Base-by-base conservation (phyloP, 2,113 vertebrate species). In the cattle (Bos taurus) region DNA sequence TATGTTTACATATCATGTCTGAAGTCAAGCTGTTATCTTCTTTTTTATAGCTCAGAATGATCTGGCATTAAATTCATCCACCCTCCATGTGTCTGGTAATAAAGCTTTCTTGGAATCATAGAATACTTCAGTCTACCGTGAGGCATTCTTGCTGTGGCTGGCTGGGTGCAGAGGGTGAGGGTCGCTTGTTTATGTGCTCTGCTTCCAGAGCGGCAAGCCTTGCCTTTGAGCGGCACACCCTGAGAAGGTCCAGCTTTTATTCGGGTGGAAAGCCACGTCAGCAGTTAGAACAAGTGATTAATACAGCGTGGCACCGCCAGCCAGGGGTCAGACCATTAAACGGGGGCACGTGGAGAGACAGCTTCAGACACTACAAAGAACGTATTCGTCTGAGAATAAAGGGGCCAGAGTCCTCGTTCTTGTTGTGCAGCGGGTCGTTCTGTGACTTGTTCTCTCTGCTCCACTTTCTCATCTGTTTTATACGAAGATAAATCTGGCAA, bases 1-100 rank as follows among this genome's bases (percentile, higher is more conserved):
- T 50, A 54, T 88, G 89, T 91, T 96, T 84, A 28, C 52, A 46
- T n/a, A 23, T 50, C 91, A 85, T 21, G 9, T 59, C 48, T 25
- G 17, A 93, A 96, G 82, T 87, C 77, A 93, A 94, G 95, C 93
- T 94, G 67, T 86, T 95, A 91, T 77, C 81, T 74, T 95, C 85
- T 91, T 92, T 94, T 60, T 94, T 91, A 86, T 28, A 86, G 93
- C 77, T 81, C 15, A 67, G 43, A 93, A 91, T 93, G 71, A 87
- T 92, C 91, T 96, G 88, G 93, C 90, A 57, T 91, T 57, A 85
- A 98, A 19, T 11, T 16, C 50, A 82, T 88, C 77, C 78, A 23
- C 80, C 80, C 57, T 62, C 82, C 67, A 86, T 28, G 64, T 77
- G 97, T 94, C 94, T 87, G 83, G 74, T 23, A 95, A 96, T 97